phyloP scores from a whole-genome alignment of 2,888 invertebrate genomes.

The Caenorhabditis sp. region DNA sequence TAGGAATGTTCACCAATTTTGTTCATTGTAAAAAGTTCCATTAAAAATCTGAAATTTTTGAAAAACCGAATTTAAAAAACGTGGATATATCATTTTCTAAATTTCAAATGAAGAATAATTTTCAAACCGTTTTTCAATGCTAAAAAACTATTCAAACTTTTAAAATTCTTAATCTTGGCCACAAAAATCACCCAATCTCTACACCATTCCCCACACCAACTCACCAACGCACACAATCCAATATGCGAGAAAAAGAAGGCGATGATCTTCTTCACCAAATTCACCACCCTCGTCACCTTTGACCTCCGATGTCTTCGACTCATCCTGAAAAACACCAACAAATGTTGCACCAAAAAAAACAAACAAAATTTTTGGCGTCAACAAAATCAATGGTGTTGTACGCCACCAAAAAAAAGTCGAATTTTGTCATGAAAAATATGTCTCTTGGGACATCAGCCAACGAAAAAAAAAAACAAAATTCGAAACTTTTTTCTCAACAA shows the following conservation, averaged over 20 bases:
- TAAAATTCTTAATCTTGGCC: no score
- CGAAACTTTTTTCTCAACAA: constrained; percentile 7
- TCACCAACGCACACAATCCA: constrained; percentile 76
- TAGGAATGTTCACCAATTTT: no score
- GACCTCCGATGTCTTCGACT: constrained; percentile 53
- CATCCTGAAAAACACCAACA: constrained; percentile 8
- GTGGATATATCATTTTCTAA: no score
- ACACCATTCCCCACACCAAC: no score
- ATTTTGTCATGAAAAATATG: constrained; percentile 43
- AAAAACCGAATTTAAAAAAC: no score
- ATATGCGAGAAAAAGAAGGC: constrained; percentile 71
- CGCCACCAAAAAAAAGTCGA: constrained; percentile 12
- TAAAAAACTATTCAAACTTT: no score
- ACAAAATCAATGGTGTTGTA: constrained; percentile 30
- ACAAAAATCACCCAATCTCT: no score
- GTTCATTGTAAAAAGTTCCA: no score
- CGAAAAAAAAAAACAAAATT: constrained; percentile 7
- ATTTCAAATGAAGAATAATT: no score
- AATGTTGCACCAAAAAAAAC: constrained; percentile 5
- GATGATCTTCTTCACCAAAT: constrained; percentile 70
- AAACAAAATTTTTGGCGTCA: constrained; percentile 15
- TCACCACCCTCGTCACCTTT: constrained; percentile 70
- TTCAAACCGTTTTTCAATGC: no score
- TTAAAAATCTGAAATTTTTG: no score
- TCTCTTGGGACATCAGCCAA: constrained; percentile 17